Percentiles rank a stretch among this genome's conserved stretches.
Evolutionary conservation across 2,113 vertebrate genomes (phyloP).

Genomic region (Phoenicopterus ruber): DNA sequence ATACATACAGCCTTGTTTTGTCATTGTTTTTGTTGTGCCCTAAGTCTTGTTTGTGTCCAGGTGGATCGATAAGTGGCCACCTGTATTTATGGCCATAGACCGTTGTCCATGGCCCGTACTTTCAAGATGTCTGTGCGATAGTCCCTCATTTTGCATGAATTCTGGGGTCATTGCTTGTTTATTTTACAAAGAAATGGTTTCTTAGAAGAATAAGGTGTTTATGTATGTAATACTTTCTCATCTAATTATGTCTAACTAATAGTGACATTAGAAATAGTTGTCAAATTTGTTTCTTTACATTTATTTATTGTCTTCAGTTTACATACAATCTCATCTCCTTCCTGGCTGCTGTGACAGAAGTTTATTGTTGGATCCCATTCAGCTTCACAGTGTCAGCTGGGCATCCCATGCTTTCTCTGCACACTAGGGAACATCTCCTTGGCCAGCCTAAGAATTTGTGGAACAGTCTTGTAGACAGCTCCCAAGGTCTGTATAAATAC

Average conservation of each 20-base stretch:
- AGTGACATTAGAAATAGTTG: not conserved
- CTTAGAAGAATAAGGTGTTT: not conserved
- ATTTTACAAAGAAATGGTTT: not conserved
- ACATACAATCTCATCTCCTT: not conserved
- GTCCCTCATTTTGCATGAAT: not conserved
- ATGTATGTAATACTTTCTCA: not conserved
- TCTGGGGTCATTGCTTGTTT: not conserved
- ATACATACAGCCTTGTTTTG: not conserved
- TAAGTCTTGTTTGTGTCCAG: not conserved
- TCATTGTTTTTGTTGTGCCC: not conserved
- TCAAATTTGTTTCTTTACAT: not conserved
- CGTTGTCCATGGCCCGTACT: not conserved
- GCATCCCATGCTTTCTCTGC: not conserved
- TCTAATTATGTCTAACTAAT: not conserved
- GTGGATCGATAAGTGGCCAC: not conserved
- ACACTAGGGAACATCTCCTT: not conserved
- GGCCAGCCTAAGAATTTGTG: not conserved
- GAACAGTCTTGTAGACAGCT: not conserved
- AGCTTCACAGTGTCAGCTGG: accelerated
- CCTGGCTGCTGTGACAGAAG: not conserved
- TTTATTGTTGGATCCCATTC: not conserved
- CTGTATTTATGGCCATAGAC: not conserved
- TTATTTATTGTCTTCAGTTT: not conserved
- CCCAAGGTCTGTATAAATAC: not conserved
- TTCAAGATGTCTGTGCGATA: not conserved